Base-by-base conservation (phyloP, 2,888 invertebrate genomes). In the Nudaria mundana region DNA sequence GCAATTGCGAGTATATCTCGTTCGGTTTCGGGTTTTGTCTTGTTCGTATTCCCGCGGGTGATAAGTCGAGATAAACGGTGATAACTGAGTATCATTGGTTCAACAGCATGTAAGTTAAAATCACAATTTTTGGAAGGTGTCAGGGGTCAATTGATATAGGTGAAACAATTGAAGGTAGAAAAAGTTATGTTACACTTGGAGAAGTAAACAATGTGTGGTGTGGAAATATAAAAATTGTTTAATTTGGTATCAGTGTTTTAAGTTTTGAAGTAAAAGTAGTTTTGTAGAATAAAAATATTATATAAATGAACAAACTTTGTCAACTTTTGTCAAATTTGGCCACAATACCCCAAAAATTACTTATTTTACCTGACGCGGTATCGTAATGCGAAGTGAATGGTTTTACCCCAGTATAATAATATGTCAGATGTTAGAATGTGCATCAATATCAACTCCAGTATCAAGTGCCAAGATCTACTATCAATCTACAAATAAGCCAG, bases 61-160 rank as follows among this genome's bases (percentile, higher is more conserved):
- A 75, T 76, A 70, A 72, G 74, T 67, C 64, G 66, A 69, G 70
- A 66, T 66, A 72, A 69, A 52, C 66, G 57, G 68, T 58, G 69
- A 62, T 69, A 63, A 67, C 56, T 56, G 71, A 76, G 77, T 80
- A 76, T 74, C 62, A 58, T 71, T 70, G 48, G 56, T 52, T 62
- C 77, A 66, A 37, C 76, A 69, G 66, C 77, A 83, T 76, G 85
- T 85, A 84, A 85, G 81, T 82, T 71, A 60, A 44, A 40, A 26
- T 37, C 39, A 49, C 54, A 53, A 51, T 55, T 48, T 53, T 42
- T 30, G 37, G 10, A 30, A 48, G 53, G 53, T 48, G 29, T 28
- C 12, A 40, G 11, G 44, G 40, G 44, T 18, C 29, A 13, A 33
- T 33, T 5, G 11, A 24, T 1, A 31, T 32, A 48, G 41, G 48